Percentiles rank a stretch among this genome's conserved stretches.
phyloP scores from a whole-genome alignment of 2,113 vertebrate genomes.

The Epinephelus cyanopodus region DNA sequence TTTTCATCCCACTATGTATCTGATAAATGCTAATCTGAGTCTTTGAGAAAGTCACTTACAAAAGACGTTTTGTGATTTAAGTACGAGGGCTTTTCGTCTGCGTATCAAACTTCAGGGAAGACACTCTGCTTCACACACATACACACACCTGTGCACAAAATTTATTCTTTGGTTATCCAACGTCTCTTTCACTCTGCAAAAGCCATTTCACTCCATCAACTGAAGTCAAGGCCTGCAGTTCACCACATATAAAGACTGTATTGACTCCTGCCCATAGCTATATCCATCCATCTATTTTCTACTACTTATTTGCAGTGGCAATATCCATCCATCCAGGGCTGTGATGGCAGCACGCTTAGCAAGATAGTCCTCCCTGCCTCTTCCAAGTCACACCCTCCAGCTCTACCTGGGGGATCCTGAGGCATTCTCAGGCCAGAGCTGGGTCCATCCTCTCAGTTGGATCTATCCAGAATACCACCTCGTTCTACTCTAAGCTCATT shows the following conservation, averaged over 20 bases:
- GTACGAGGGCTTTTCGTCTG: not conserved
- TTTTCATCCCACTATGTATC: not conserved
- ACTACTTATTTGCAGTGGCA: not conserved
- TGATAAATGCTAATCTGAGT: not conserved
- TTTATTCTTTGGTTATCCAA: not conserved
- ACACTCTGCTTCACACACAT: not conserved
- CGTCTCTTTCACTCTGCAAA: not conserved
- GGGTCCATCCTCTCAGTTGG: not conserved
- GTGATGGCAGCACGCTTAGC: not conserved
- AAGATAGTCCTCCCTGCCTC: not conserved
- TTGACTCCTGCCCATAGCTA: not conserved
- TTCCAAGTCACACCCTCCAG: not conserved
- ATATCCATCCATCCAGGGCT: not conserved
- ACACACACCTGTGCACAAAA: not conserved
- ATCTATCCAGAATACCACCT: slow-evolving; percentile 2
- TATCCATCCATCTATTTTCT: not conserved
- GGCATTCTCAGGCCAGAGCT: not conserved
- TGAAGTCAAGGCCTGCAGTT: not conserved
- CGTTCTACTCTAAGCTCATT: not conserved
- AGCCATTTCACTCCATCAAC: not conserved
- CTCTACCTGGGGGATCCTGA: not conserved
- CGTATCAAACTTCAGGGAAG: not conserved
- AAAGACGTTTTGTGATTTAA: not conserved
- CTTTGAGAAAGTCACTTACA: not conserved
- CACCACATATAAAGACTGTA: not conserved